Base-by-base conservation (phyloP, 2,888 invertebrate genomes). In the Nomada fabriciana region DNA sequence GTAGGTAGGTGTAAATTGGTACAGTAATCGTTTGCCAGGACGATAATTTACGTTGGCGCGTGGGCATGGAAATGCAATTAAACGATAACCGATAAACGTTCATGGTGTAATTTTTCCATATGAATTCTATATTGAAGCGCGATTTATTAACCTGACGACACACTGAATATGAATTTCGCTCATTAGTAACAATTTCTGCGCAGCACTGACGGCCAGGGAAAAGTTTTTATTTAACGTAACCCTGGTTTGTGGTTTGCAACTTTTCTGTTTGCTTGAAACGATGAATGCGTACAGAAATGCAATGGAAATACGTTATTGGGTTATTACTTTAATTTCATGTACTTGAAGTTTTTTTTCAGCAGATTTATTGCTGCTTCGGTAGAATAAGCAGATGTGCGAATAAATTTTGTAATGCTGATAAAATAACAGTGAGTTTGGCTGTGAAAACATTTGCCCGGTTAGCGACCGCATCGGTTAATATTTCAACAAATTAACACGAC, bases 1-100 rank as follows among this genome's bases (percentile, higher is more conserved):
- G 57, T 29, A 68, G 55, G 57, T 50, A 50, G 18, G 50, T 59
- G 59, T 55, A 50, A 67, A 59, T 68, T 74, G 42, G 18, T 68
- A n/a, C 25, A 10, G 43, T 13, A 59, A 60, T 59, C 36, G 18
- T 60, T 52, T n/a, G 20, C 13, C 50, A 47, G 23, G n/a, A 0
- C 0, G 57, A 25, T 74, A 29, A 68, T 74, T 74, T 9, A 36
- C 50, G 50, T 50, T 2, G 4, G 1, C 13, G 15, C 13, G 29
- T n/a, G 43, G 15, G 25, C 20, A 55, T 15, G 20, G 20, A 55
- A 55, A 18, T 18, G 57, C 20, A 29, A 59, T 67, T 59, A 59
- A 42, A 11, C 43, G 65, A 55, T 3, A 36, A 23, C 5, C 18
- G 13, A 47, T 65, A 11, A 53, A 63, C 9, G 13, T 23, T 13